Base-by-base conservation (phyloP, 2,113 vertebrate genomes). In the Dromas ardeola region DNA sequence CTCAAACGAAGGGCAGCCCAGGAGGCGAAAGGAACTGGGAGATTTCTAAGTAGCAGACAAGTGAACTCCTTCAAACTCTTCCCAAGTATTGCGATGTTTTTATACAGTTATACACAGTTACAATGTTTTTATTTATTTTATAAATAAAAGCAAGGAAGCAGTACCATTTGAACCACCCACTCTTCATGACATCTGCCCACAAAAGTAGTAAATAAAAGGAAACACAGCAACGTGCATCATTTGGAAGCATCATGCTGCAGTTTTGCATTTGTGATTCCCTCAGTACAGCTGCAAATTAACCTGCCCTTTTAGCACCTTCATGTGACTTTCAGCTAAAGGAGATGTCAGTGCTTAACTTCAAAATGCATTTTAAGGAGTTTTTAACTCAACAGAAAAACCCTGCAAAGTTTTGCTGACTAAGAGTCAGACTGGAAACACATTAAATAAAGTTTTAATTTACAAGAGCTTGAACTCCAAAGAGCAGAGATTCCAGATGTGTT, bases 401-500 rank as follows among this genome's bases (percentile, higher is more conserved):
- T 53, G 53, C 62, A 10, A 85, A 61, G 40, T 77, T 91, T 76
- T 62, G 66, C 91, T 89, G 88, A 88, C 84, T 85, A 65, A 88
- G 86, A 45, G 43, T 93, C 49, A 36, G 49, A n/a, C 25, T 91
- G 83, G 40, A 95, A 97, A 91, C 58, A 81, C 34, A 71, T 91
- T 58, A 89, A 92, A 88, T 70, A 32, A 85, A 90, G 76, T 79
- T 88, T 61, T 87, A 70, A 77, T 95, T 95, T 77, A 89, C 61
- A 81, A 43, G 45, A 85, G 88, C 32, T 84, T 30, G 22, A 81
- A 88, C 77, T 76, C 76, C 0, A 3, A 84, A 90, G 42, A 76
- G 61, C 5, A 69, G 70, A 92, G 52, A 85, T 87, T 85, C 96
- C 96, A 97, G 95, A 95, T 96, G 95, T 87, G 93, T 94, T 95